Conservation (phyloP, 2,888 invertebrate species). For the Netelia virgata region DNA sequence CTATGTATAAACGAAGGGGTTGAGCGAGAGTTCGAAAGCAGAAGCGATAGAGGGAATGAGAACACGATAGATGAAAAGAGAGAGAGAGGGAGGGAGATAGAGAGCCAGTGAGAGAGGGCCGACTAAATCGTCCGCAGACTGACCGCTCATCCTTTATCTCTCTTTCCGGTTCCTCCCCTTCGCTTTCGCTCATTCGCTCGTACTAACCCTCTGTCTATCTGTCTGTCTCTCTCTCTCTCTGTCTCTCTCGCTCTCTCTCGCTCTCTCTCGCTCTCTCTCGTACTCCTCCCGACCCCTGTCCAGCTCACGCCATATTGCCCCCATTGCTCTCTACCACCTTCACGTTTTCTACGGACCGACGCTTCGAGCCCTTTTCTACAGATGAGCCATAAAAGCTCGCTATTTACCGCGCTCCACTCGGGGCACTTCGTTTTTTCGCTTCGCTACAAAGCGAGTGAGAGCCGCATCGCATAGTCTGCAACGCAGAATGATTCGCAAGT, state of each 20-base stretch:
- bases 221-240: constrained; percentile 29
- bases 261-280: constrained; percentile 24
- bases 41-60: not conserved
- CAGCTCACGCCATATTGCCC: constrained; percentile 25
- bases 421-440: constrained; percentile 16
- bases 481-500: not conserved
- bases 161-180: constrained; percentile 33
- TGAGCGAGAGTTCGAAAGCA: constrained; percentile 21
- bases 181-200: constrained; percentile 15
- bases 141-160: constrained; percentile 65
- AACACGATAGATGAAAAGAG: not conserved
- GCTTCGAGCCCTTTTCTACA: constrained; percentile 21
- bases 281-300: constrained; percentile 12
- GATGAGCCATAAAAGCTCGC: constrained; percentile 8
- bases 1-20: constrained; percentile 15
- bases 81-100: constrained; percentile 20
- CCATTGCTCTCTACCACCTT: constrained; percentile 26
- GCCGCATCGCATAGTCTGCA: constrained; percentile 3
- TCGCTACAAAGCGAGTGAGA: constrained; percentile 3
- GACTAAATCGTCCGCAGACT: constrained; percentile 64
- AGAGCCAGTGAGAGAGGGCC: constrained; percentile 7
- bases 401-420: not conserved
- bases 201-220: constrained; percentile 12
- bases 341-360: constrained; percentile 7
- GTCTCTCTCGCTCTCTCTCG: constrained; percentile 33